These are phyloP conservation scores for Eupeodes latifasciatus DNA, from an alignment of 2,888 invertebrate species.

Conservation along the genomic window DNA sequence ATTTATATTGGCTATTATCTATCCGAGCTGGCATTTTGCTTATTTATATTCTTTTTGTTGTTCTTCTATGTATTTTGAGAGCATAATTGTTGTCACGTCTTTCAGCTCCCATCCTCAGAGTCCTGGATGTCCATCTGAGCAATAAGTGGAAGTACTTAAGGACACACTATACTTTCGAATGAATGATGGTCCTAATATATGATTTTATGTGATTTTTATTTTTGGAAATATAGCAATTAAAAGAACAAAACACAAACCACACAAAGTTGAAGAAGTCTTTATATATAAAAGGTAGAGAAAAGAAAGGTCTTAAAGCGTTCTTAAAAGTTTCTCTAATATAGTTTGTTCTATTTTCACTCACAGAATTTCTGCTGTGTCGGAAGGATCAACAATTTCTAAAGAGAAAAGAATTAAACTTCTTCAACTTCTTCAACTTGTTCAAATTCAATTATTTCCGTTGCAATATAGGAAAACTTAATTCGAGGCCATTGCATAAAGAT, in stretches of 20 bases:
- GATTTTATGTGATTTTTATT: neutral
- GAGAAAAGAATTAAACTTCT: slow-evolving; percentile 30
- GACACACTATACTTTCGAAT: neutral
- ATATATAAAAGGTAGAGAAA: neutral
- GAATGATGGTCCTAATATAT: slow-evolving; percentile 5
- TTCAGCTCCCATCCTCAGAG: neutral
- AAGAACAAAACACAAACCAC: neutral
- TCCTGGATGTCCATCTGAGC: neutral
- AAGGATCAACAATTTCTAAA: slow-evolving; percentile 19
- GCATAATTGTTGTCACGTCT: slow-evolving; percentile 6
- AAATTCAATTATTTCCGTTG: slow-evolving; percentile 65
- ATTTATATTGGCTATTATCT: slow-evolving; percentile 35
- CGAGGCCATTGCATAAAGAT: slow-evolving; percentile 65
- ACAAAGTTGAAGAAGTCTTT: neutral
- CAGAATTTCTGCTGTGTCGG: neutral
- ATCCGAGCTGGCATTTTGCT: neutral
- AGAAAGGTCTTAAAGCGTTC: neutral
- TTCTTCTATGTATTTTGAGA: neutral
- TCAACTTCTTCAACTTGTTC: slow-evolving; percentile 42
- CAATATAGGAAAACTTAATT: slow-evolving; percentile 68
- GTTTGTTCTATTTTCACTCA: neutral
- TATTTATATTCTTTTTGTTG: neutral
- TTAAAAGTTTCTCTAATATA: neutral
- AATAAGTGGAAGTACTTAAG: neutral
- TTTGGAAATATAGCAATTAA: neutral